A percentile compares a stretch with the other conserved stretches of the same genome.
Evolutionary conservation across 2,888 invertebrate species (phyloP).

Genomic region (Caenorhabditis sulstoni): DNA sequence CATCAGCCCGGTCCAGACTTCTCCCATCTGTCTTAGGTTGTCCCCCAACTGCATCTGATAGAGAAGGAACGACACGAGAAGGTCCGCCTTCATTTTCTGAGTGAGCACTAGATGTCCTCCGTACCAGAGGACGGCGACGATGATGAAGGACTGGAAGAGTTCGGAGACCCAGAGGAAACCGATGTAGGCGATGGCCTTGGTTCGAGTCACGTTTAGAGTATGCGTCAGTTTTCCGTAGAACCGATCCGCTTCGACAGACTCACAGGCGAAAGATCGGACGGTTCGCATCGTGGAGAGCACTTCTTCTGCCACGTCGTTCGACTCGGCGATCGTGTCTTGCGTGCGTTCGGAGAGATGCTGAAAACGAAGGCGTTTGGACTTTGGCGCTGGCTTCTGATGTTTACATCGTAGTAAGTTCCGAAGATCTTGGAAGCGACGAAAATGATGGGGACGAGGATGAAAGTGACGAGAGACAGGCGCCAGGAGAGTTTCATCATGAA

Average conservation of each 20-base stretch:
- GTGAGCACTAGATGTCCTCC: conserved; percentile 82
- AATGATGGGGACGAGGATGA: conserved; percentile 82
- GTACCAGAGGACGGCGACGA: conserved; percentile 81
- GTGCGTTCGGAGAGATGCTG: conserved; percentile 79
- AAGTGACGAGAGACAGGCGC: conserved; percentile 81
- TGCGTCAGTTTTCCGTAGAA: conserved; percentile 75
- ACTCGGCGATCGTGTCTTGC: conserved; percentile 81
- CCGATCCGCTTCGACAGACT: conserved; percentile 79
- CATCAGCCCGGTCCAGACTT: conserved; percentile 82
- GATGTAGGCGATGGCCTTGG: conserved; percentile 78
- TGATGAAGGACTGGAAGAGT: conserved; percentile 79
- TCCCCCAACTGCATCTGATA: conserved; percentile 82
- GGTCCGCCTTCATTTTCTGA: conserved; percentile 78
- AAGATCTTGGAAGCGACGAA: conserved; percentile 81
- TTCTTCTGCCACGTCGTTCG: conserved; percentile 82
- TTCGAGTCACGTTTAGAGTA: conserved; percentile 75
- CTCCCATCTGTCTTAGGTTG: conserved; percentile 80
- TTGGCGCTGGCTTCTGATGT: neutral
- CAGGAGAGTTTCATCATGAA: conserved; percentile 82
- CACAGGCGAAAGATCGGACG: conserved; percentile 82
- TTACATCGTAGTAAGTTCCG: conserved; percentile 82
- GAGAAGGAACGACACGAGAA: conserved; percentile 82
- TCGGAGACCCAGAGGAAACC: conserved; percentile 79
- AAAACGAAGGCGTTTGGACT: too few relatives aligned
- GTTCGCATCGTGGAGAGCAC: conserved; percentile 81